These are phyloP conservation scores for Diadema setosum DNA, from an alignment of 35 echinoderm and acorn worm species.

Conservation along the genomic window DNA sequence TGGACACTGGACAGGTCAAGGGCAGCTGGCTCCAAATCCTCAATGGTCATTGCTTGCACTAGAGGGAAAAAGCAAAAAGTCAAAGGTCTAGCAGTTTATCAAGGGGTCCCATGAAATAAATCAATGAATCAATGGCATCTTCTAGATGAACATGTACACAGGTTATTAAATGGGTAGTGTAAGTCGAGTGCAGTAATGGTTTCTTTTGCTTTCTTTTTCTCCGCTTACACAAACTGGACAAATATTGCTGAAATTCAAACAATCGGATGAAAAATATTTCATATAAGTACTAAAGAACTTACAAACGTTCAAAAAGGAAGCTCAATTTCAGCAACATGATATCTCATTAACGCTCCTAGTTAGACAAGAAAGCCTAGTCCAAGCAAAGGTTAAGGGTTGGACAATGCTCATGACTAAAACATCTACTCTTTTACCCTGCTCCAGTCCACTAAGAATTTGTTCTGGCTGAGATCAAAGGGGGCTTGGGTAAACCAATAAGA, in stretches of 20 bases:
- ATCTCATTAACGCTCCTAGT: too few relatives aligned
- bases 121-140: not conserved
- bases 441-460: too few relatives aligned
- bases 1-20: not conserved
- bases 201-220: not conserved
- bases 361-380: too few relatives aligned
- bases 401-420: too few relatives aligned
- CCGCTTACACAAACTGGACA: too few relatives aligned
- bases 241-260: too few relatives aligned
- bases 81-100: not conserved
- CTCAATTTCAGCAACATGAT: not conserved
- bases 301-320: not conserved
- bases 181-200: not conserved
- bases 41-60: not conserved
- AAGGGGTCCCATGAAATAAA: not conserved
- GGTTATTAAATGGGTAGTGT: not conserved
- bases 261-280: not conserved
- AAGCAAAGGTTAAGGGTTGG: too few relatives aligned
- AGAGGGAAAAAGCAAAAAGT: not conserved
- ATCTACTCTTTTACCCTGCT: too few relatives aligned
- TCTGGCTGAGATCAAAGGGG: too few relatives aligned
- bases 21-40: not conserved
- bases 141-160: not conserved
- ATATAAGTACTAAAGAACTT: not conserved
- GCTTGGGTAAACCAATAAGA: too few relatives aligned